phyloP scores from a whole-genome alignment of 92 coral and sea anemone genomes.

The Ricordea florida region DNA sequence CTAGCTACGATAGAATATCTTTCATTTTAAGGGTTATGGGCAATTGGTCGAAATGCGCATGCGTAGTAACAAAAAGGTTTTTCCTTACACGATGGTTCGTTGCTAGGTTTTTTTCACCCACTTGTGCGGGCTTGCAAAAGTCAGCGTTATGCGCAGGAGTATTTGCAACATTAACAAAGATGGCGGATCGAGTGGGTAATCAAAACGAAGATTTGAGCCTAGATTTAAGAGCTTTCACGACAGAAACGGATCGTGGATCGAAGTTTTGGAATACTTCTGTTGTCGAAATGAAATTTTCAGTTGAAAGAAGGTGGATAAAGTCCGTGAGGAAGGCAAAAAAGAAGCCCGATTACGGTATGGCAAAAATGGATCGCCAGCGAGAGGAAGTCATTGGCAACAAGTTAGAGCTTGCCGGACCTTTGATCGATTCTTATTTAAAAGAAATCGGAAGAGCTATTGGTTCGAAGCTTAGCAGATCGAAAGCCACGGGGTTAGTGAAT shows the following conservation, averaged over 20 bases:
- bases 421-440: slow-evolving; percentile 56
- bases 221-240: slow-evolving; percentile 6
- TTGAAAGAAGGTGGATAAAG: slow-evolving; percentile 52
- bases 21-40: too few species aligned
- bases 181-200: slow-evolving; percentile 41
- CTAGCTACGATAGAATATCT: too few species aligned
- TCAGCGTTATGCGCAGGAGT: slow-evolving; percentile 14
- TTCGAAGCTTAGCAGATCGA: slow-evolving; percentile 32
- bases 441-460: slow-evolving; percentile 40
- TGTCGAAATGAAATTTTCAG: slow-evolving; percentile 54
- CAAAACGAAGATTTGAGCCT: neutral
- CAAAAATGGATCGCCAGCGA: slow-evolving; percentile 45
- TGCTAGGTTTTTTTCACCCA: slow-evolving; percentile 36
- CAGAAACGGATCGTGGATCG: slow-evolving; percentile 42
- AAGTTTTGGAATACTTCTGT: slow-evolving; percentile 49
- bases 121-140: slow-evolving; percentile 41
- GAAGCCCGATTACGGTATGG: slow-evolving; percentile 65
- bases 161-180: slow-evolving; percentile 1
- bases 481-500: slow-evolving; percentile 59
- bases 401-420: slow-evolving; percentile 60
- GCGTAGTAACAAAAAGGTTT: too few species aligned
- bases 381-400: slow-evolving; percentile 60
- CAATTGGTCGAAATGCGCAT: too few species aligned
- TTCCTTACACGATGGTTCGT: slow-evolving; percentile 31
- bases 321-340: slow-evolving; percentile 47